phyloP scores from a whole-genome alignment of 2,113 vertebrate genomes.

The Nothoprocta pentlandii region DNA sequence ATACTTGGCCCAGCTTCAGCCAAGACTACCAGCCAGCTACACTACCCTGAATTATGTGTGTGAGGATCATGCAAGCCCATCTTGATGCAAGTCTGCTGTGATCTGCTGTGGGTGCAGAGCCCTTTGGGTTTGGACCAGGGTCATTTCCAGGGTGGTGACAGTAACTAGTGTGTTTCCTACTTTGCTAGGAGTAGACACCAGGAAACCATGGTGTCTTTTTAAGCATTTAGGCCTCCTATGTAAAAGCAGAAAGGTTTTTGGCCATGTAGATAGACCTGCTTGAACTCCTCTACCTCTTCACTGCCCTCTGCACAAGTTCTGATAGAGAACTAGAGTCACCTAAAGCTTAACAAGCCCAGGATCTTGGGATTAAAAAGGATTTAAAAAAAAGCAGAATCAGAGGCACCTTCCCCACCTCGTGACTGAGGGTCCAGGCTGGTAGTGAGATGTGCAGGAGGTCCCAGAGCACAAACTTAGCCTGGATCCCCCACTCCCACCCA shows the following conservation, averaged over 20 bases:
- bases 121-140: neutral
- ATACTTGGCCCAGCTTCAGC: neutral
- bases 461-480: neutral
- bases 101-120: rapidly evolving
- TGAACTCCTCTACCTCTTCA: neutral
- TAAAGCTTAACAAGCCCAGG: neutral
- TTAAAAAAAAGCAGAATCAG: neutral
- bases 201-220: neutral
- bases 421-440: neutral
- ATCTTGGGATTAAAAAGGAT: neutral
- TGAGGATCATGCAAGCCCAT: rapidly evolving
- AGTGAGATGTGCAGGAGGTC: neutral
- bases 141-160: neutral
- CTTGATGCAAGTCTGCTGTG: no score
- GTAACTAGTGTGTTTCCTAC: neutral
- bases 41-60: rapidly evolving
- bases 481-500: neutral
- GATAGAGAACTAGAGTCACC: neutral
- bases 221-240: neutral
- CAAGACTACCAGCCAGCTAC: neutral
- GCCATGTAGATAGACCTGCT: neutral
- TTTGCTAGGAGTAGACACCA: neutral
- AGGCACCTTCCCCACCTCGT: neutral
- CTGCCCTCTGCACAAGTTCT: neutral
- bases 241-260: neutral